Base-by-base conservation (phyloP, 2,113 vertebrate genomes). In the Aplodontia rufa region DNA sequence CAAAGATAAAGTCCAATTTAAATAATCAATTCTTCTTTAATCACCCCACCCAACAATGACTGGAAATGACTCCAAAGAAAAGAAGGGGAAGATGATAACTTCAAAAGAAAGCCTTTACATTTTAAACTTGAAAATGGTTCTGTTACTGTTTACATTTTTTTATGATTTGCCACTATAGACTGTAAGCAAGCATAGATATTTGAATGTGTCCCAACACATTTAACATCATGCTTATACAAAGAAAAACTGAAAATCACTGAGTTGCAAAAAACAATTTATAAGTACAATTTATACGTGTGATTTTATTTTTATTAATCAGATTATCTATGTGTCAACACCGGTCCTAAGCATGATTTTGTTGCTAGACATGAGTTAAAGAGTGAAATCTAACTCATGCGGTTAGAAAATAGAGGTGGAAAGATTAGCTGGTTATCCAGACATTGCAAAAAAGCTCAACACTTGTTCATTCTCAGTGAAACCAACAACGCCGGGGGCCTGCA, bases 21-120 rank as follows among this genome's bases (percentile, higher is more conserved):
- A 95, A 96, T 93, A 97, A 97, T 97, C 90, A 93, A 94, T 97
- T 94, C 62, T 93, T 90, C 53, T 90, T 90, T 85, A 92, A 93
- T 94, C 84, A 95, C 17, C 62, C 79, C 66, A 75, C 79, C 91
- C 79, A 95, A 75, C 91, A 91, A 49, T 97, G 89, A 91, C 96
- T 97, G 96, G 97, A 98, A 98, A 97, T 94, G 91, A 95, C 93
- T 93, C 82, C 47, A 93, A 71, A 76, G 79, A 28, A 76, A 51
- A 93, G 47, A 85, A 28, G 26, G 83, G 24, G 28, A 74, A 13
- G 47, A 84, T 81, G 75, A 66, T 89, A 91, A 32, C 45, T 74
- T 79, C n/a, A 19, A 96, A 94, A 92, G 3, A 95, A 88, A 83
- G 35, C 3, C 68, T 90, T 76, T 87, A 42, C 53, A 79, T 62